Evolutionary conservation across 2,797 vertebrate species (phyloP).

Genomic region (Syncerus caffer): DNA sequence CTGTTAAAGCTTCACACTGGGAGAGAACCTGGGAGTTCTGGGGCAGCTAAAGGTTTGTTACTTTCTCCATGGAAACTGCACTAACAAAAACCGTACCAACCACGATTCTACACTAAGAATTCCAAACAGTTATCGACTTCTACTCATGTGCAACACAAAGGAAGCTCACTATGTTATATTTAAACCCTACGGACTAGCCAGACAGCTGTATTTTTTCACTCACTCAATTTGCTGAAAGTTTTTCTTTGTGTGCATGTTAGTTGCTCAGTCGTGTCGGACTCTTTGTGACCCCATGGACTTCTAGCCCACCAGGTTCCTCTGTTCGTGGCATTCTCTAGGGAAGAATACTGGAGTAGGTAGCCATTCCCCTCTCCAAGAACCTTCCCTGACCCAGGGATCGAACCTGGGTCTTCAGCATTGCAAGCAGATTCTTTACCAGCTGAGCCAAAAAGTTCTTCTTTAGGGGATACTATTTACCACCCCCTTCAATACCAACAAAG

Average conservation of each 20-base stretch:
- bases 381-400: neutral
- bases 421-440: neutral
- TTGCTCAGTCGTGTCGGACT: neutral
- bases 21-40: neutral
- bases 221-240: constrained; percentile 58
- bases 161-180: neutral
- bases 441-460: constrained; percentile 57
- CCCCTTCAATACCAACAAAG: neutral
- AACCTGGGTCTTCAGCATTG: neutral
- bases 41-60: neutral
- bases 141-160: neutral
- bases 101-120: neutral
- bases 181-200: neutral
- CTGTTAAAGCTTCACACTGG: neutral
- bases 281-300: neutral
- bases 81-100: neutral
- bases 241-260: constrained; percentile 46
- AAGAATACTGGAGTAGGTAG: neutral
- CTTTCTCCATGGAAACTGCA: neutral
- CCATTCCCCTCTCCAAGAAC: neutral
- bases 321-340: neutral
- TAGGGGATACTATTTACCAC: constrained; percentile 12
- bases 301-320: neutral
- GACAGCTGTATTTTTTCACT: constrained; percentile 71
- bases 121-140: neutral